Evolutionary conservation across 2,113 vertebrate species (phyloP).

Genomic region (Grus americana): DNA sequence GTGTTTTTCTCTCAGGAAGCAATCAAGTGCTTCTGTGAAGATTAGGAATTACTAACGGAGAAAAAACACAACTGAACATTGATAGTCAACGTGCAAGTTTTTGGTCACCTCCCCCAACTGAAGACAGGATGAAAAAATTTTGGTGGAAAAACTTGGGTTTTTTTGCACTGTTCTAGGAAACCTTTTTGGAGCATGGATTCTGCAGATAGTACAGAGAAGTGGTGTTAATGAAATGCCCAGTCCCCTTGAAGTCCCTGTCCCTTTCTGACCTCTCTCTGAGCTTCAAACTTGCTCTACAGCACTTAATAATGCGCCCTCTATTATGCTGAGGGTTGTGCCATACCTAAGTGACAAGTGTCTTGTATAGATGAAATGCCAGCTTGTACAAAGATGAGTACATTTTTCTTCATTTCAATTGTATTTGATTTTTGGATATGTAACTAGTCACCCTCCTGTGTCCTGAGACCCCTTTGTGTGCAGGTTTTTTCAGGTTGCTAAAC

Average conservation of each 20-base stretch:
- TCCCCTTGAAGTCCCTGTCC: neutral
- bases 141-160: neutral
- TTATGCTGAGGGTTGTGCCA: neutral
- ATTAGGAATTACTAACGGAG: neutral
- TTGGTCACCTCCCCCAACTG: neutral
- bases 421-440: neutral
- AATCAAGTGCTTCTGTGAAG: neutral
- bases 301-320: neutral
- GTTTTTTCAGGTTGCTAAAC: neutral
- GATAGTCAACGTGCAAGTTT: neutral
- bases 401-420: neutral
- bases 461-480: neutral
- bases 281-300: neutral
- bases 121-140: neutral
- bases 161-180: neutral
- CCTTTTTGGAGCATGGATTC: neutral
- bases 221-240: neutral
- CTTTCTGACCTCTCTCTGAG: neutral
- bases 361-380: neutral
- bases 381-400: neutral
- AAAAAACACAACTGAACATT: neutral
- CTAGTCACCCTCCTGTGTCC: neutral
- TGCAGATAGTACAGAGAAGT: neutral
- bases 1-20: neutral
- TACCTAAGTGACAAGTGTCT: neutral